Base-by-base conservation (phyloP, 2,113 vertebrate genomes). In the Sander vitreus region DNA sequence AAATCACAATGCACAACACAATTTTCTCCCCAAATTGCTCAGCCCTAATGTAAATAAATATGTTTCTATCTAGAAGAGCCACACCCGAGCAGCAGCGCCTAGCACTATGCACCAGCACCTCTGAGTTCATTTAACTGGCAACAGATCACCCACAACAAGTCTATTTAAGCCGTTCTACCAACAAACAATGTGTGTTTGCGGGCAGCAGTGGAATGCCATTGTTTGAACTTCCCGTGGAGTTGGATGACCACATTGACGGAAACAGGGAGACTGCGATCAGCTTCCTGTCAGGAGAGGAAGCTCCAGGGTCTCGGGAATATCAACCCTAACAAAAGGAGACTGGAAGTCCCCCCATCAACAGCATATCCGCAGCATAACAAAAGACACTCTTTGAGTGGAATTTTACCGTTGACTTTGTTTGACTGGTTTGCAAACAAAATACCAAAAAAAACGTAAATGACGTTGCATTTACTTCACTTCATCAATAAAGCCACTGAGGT, bases 201-300 rank as follows among this genome's bases (percentile, higher is more conserved):
- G 81, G 69, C 70, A 64, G n/a, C 63, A 45, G 70, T 64, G 89
- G 85, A 93, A 92, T 91, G 89, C 89, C 84, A 91, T 95, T 95
- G 88, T 94, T 91, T 83, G 80, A 83, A 74, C 79, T 91, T 92
- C 88, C 89, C 45, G 13, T 85, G 63, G 54, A 57, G 72, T 13
- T 81, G 80, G 81, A 92, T 86, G 93, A 91, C 82, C 80, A 85
- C 58, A 66, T 25, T 80, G 81, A 84, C 84, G 90, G 88, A 93
- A 93, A 87, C 65, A 3, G 77, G 64, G 70, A 79, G 68, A 81
- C 47, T 75, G 63, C 14, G 88, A 79, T 84, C 86, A n/a, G 78
- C 80, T 93, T 95, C 93, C 93, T 94, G 90, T 70, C 62, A 72
- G 71, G 63, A 86, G 71, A 81, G 90, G 91, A 95, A 92, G 76